Evolutionary conservation across 2,113 vertebrate species (phyloP), one percentile per base, ranked within the genome.

Genomic region (Dendrocopos noguchii): DNA sequence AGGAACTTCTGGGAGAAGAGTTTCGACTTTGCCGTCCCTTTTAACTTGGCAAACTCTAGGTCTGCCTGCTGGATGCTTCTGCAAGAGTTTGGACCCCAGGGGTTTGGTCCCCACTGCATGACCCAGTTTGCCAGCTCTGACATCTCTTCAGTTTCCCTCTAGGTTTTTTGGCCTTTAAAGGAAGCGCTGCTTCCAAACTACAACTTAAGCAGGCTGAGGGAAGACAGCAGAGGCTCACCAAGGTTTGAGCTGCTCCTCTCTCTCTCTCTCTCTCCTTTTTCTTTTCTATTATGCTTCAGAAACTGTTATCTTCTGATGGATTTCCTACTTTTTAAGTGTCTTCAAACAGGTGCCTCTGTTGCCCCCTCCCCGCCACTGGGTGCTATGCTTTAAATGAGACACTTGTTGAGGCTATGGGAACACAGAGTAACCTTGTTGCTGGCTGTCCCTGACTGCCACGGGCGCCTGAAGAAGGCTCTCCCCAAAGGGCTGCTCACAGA

Each of bases 21-120:
- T 42, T 92, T 95, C 39, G 59, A 76, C n/a, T 95, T 96, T 17
- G 75, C 50, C 1, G 28, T 89, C 76, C 91, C 91, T 80, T 87
- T 96, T 63, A 95, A 59, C 65, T 31, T 92, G 64, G 91, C 67
- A 70, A 96, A 95, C 64, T 95, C 87, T 6, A 89, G 64, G 60
- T 95, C 90, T 82, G 93, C 95, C 68, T 96, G 89, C 79, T 95
- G 91, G 67, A 96, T 94, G n/a, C 84, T 96, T 79, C 46, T 94
- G 93, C 71, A 96, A 34, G 91, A 94, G 46, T 94, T 74, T 0
- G 72, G 75, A 61, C 87, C 84, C 95, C 95, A 95, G 46, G 95
- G 94, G 33, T 95, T 95, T 68, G 91, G 76, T 39, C 94, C 95
- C 90, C 94, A 96, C 52, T 94, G 93, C 77, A 84, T 65, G 80